Conservation (phyloP, 2,888 invertebrate species). For the Byasa hedistus region DNA sequence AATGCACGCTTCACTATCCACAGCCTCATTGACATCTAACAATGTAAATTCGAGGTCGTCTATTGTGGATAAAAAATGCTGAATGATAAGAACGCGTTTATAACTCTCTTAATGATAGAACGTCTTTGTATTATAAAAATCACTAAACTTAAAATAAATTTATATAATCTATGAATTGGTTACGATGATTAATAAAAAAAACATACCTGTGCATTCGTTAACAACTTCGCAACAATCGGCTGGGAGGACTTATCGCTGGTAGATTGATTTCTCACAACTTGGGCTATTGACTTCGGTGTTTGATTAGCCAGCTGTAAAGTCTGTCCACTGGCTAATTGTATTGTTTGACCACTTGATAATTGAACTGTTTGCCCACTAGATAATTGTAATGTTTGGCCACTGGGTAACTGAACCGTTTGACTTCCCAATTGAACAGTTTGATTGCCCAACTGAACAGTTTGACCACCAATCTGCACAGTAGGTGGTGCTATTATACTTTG, state of each 20-base stretch:
- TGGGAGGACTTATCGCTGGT: slow-evolving; percentile 64
- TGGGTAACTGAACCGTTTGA: slow-evolving; percentile 70
- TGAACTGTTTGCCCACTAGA: slow-evolving; percentile 63
- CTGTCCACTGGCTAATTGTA: slow-evolving; percentile 62
- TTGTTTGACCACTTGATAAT: slow-evolving; percentile 60
- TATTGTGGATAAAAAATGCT: too few relatives aligned
- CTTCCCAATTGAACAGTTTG: slow-evolving; percentile 51
- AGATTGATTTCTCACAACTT: slow-evolving; percentile 62
- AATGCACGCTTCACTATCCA: too few relatives aligned
- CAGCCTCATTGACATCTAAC: too few relatives aligned
- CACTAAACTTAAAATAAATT: too few relatives aligned
- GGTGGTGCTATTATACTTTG: slow-evolving; percentile 35
- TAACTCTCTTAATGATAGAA: too few relatives aligned
- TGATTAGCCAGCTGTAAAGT: slow-evolving; percentile 65
- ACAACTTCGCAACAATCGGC: slow-evolving; percentile 85
- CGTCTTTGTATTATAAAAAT: too few relatives aligned
- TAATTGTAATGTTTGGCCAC: slow-evolving; percentile 71
- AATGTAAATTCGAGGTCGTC: too few relatives aligned
- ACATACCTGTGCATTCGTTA: slow-evolving; percentile 84
- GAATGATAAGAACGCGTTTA: too few relatives aligned
- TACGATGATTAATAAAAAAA: not conserved
- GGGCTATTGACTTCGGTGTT: slow-evolving; percentile 55
- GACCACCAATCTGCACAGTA: slow-evolving; percentile 48
- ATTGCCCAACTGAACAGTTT: slow-evolving; percentile 54
- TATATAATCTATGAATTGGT: not conserved